These are phyloP conservation scores for Tragelaphus imberbis DNA, from an alignment of 2,113 vertebrate genomes.

Conservation along the genomic window DNA sequence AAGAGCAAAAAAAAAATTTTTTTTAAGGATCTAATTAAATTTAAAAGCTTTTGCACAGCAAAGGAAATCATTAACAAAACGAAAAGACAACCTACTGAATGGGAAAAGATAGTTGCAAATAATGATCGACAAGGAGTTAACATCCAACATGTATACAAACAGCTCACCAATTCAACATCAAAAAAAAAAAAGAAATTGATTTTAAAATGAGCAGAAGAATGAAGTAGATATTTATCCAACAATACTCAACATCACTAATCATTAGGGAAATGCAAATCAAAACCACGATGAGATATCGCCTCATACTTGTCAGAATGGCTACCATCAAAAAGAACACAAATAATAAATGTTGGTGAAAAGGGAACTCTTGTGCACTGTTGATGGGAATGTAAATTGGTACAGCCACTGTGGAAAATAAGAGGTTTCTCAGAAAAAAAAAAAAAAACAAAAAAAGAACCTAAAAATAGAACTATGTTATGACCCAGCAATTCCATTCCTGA, in stretches of 20 bases:
- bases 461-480: neutral
- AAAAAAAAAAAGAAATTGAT: neutral
- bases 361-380: neutral
- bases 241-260: neutral
- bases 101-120: neutral
- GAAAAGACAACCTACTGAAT: neutral
- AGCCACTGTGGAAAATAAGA: neutral
- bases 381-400: neutral
- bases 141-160: neutral
- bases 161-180: neutral
- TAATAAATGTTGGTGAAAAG: neutral
- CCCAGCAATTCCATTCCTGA: neutral
- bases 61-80: neutral
- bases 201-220: neutral
- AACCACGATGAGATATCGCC: neutral
- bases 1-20: neutral
- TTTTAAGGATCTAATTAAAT: neutral
- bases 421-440: neutral
- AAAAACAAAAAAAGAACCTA: neutral
- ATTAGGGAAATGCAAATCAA: neutral
- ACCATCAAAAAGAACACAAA: neutral
- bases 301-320: neutral
- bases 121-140: neutral
- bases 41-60: neutral
- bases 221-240: neutral